Conservation (phyloP, 1,140 invertebrate species). For the Chironomus tepperi region DNA sequence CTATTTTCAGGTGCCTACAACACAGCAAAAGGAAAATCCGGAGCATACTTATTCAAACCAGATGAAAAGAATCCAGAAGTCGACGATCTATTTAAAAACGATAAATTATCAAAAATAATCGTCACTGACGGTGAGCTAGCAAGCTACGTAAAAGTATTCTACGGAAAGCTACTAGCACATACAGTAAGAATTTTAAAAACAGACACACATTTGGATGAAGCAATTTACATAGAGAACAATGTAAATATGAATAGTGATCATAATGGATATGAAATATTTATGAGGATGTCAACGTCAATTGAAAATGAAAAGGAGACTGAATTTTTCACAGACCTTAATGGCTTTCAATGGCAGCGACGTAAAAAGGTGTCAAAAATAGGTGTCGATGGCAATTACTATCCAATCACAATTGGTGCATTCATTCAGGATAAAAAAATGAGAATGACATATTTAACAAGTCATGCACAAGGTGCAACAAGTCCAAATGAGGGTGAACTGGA, state of each 20-base stretch:
- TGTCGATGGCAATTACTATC: constrained; percentile 81
- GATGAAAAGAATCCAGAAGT: constrained; percentile 52
- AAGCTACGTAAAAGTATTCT: constrained; percentile 65
- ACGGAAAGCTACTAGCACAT: constrained; percentile 60
- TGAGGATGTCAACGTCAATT: constrained; percentile 63
- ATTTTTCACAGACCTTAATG: constrained; percentile 71
- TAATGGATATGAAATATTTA: constrained; percentile 62
- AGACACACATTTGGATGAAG: constrained; percentile 42
- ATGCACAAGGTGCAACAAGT: constrained; percentile 68
- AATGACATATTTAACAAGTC: constrained; percentile 64
- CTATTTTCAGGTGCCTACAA: constrained; percentile 51
- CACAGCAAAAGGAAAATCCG: constrained; percentile 67
- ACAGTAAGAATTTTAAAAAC: constrained; percentile 63
- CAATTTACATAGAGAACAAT: constrained; percentile 52
- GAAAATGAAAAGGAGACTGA: constrained; percentile 48
- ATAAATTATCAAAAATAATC: constrained; percentile 37
- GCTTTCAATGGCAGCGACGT: constrained; percentile 56
- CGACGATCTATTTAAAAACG: constrained; percentile 34
- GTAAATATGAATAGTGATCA: constrained; percentile 59
- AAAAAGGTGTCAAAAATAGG: constrained; percentile 64
- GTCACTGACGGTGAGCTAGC: constrained; percentile 45
- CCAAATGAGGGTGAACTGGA: constrained; percentile 69
- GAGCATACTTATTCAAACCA: constrained; percentile 94
- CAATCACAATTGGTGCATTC: constrained; percentile 71
- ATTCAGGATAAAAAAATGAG: constrained; percentile 64